Conservation (phyloP, 1,140 invertebrate species). For the Diabrotica undecimpunctata region DNA sequence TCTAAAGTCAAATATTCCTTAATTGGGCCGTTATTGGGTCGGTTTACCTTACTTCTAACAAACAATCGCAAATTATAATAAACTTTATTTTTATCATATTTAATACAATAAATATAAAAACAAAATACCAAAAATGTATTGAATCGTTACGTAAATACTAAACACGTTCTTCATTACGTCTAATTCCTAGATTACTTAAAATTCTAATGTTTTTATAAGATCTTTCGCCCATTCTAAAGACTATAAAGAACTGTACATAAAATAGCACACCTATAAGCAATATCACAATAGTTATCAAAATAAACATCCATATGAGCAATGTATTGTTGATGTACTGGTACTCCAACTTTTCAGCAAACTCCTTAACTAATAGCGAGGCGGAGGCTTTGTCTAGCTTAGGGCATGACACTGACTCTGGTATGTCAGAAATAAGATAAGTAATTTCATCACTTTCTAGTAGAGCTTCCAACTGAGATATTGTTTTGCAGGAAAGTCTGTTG, state of each 20-base stretch:
- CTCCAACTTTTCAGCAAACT: constrained; percentile 3
- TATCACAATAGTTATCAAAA: constrained; percentile 13
- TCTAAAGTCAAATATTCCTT: no score
- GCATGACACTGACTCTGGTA: not conserved
- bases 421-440: not conserved
- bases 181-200: not conserved
- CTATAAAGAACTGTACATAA: constrained; percentile 25
- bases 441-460: constrained; percentile 10
- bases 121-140: no score
- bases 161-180: constrained; percentile 8
- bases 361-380: not conserved
- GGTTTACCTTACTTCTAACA: no score
- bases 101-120: no score
- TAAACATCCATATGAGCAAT: constrained; percentile 13
- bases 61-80: no score
- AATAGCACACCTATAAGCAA: constrained; percentile 18
- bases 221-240: not conserved
- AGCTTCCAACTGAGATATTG: not conserved
- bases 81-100: no score
- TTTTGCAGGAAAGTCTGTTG: constrained; percentile 16
- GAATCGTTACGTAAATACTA: not conserved
- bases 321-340: not conserved
- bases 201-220: constrained; percentile 5
- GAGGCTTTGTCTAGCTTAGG: not conserved
- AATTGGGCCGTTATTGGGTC: no score